Percentiles rank a stretch among this genome's conserved stretches.
These are phyloP conservation scores for Hippopotamyrus pictus DNA, from an alignment of 2,797 vertebrate species.

Conservation along the genomic window DNA sequence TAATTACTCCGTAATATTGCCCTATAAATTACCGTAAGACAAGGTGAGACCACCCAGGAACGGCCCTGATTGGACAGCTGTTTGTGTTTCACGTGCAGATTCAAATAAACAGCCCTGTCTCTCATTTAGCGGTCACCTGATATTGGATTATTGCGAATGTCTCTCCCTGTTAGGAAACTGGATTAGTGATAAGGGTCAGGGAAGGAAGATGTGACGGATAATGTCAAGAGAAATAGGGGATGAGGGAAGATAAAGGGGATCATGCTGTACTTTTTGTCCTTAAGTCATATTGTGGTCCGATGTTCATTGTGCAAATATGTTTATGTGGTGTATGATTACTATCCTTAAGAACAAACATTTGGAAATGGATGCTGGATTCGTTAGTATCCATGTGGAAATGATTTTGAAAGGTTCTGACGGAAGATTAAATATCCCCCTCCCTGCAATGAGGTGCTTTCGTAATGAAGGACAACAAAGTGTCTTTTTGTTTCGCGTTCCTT, in stretches of 20 bases:
- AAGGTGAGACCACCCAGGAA: conserved; percentile 20
- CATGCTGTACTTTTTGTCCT: background rate
- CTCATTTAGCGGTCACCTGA: conserved; percentile 13
- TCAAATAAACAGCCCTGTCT: conserved; percentile 14
- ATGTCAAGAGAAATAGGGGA: background rate
- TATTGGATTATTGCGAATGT: conserved; percentile 19
- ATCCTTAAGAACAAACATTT: conserved; percentile 16
- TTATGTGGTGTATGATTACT: background rate
- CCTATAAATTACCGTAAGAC: background rate
- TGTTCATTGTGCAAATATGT: conserved; percentile 18
- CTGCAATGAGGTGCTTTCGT: background rate
- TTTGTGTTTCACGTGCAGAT: conserved; percentile 9
- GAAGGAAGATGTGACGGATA: background rate
- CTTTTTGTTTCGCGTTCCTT: background rate
- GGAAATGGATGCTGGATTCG: background rate
- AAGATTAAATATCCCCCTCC: background rate
- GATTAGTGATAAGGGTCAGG: conserved; percentile 11
- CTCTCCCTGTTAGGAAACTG: background rate
- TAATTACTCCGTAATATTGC: background rate
- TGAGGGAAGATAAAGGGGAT: background rate
- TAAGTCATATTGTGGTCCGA: conserved; percentile 8
- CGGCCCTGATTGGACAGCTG: background rate
- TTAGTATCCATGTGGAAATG: conserved; percentile 12
- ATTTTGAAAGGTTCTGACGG: conserved; percentile 15
- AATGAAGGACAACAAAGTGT: background rate